A percentile compares a stretch with the other conserved stretches of the same genome.
These are phyloP conservation scores for Cherax destructor DNA, from an alignment of 1,140 invertebrate genomes.

Conservation along the genomic window DNA sequence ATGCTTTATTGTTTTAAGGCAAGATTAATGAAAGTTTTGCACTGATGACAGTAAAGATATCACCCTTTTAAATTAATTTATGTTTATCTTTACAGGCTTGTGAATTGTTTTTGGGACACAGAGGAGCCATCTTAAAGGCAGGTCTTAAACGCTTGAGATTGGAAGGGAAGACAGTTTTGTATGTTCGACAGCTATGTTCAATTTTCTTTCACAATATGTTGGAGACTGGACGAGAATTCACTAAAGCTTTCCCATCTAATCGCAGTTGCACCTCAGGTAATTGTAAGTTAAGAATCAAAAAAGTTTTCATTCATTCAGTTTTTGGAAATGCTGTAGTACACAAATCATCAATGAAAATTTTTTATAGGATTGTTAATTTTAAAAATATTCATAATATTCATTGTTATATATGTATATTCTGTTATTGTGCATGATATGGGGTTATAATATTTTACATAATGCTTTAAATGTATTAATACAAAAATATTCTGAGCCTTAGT, in stretches of 20 bases:
- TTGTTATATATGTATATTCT: neutral
- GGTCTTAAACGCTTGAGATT: conserved; percentile 90
- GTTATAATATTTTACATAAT: no score
- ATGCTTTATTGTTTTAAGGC: no score
- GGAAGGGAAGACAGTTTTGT: conserved; percentile 90
- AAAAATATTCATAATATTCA: neutral
- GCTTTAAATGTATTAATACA: no score
- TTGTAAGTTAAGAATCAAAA: neutral
- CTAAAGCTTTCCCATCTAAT: conserved; percentile 85
- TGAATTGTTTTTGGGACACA: conserved; percentile 89
- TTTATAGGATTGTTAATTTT: neutral
- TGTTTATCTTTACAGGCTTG: conserved; percentile 79
- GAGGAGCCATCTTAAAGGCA: conserved; percentile 87
- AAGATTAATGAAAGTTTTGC: no score
- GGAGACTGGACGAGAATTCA: conserved; percentile 91
- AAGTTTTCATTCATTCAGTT: no score
- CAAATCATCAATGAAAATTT: neutral
- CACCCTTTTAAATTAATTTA: neutral
- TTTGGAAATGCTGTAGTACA: no score
- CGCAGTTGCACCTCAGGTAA: conserved; percentile 84
- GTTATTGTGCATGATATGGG: no score
- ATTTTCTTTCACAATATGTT: conserved; percentile 92
- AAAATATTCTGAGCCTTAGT: no score
- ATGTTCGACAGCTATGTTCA: conserved; percentile 88
- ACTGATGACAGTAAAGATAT: no score